phyloP scores from a whole-genome alignment of 2,113 vertebrate species.

The Rhinolophus sinicus region DNA sequence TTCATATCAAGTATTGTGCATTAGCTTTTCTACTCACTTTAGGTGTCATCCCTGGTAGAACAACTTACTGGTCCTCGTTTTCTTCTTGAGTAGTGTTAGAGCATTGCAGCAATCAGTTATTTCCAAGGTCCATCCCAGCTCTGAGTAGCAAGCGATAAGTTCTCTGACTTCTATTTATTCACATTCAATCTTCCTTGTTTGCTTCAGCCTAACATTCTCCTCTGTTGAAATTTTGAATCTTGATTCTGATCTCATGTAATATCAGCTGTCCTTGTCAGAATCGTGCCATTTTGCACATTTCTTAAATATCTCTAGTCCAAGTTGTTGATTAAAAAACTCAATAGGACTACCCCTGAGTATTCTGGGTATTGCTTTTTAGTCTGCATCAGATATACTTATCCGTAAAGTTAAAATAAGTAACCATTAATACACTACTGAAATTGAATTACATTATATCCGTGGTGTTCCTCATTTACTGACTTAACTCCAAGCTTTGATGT shows the following conservation, averaged over 20 bases:
- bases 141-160: not conserved
- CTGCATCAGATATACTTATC: not conserved
- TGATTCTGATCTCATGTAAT: not conserved
- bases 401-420: constrained; percentile 20
- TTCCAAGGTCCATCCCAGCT: not conserved
- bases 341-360: not conserved
- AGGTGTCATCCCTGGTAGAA: not conserved
- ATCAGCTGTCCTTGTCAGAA: not conserved
- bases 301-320: not conserved
- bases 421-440: not conserved
- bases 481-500: not conserved
- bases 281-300: not conserved
- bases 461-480: not conserved
- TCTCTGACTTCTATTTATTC: constrained; percentile 19
- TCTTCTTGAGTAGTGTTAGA: not conserved
- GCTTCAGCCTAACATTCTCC: not conserved
- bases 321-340: not conserved
- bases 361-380: not conserved
- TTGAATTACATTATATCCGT: not conserved
- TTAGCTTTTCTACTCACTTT: not conserved
- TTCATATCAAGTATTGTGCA: not conserved
- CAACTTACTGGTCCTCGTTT: not conserved
- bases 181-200: not conserved
- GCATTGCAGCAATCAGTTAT: not conserved
- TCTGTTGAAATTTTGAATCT: constrained; percentile 1